Percentiles rank a stretch among this genome's conserved stretches.
Evolutionary conservation across 2,797 vertebrate species (phyloP).

Genomic region (Myotis myotis): DNA sequence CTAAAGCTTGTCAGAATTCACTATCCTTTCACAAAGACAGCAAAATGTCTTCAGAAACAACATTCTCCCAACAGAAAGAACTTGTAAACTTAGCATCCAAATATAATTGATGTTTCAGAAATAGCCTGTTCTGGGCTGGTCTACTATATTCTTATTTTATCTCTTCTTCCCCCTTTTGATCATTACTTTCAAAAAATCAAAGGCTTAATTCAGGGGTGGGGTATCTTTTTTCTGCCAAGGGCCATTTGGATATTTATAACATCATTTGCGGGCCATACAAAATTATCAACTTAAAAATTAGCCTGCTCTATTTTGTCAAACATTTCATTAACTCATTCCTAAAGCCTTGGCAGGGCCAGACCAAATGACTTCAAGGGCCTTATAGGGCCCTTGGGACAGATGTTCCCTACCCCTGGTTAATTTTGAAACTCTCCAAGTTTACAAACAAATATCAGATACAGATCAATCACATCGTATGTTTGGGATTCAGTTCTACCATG

Average conservation of each 20-base stretch:
- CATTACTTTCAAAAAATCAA: conserved; percentile 4
- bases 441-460: neutral
- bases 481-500: neutral
- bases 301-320: too few species aligned
- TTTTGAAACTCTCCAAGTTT: neutral
- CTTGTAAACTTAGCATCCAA: neutral
- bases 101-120: conserved; percentile 22
- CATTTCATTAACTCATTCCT: too few species aligned
- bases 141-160: neutral
- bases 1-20: neutral
- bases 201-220: neutral
- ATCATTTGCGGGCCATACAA: too few species aligned
- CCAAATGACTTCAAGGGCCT: too few species aligned
- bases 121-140: neutral
- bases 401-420: neutral
- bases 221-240: too few species aligned
- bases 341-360: too few species aligned
- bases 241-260: too few species aligned
- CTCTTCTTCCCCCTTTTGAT: neutral
- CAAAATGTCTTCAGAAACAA: neutral
- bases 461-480: neutral
- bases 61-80: neutral
- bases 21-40: neutral
- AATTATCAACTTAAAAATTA: too few species aligned
- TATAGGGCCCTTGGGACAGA: too few species aligned